Base-by-base conservation (phyloP, 2,113 vertebrate species). In the Nettapus auritus region DNA sequence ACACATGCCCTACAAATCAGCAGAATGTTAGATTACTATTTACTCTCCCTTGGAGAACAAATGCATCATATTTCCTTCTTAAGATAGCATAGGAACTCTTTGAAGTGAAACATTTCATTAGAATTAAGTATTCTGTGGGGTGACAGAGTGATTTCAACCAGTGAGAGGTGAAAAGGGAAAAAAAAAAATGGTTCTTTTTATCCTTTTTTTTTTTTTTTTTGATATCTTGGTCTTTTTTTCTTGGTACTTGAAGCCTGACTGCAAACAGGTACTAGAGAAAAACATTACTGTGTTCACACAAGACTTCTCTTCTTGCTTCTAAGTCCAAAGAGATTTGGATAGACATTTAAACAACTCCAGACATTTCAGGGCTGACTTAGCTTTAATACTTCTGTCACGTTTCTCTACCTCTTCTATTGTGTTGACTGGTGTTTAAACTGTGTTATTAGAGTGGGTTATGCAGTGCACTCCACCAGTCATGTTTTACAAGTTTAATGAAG, bases 401-500 rank as follows among this genome's bases (percentile, higher is more conserved):
- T 95, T 91, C 89, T 70, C 79, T 91, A 42, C 67, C 67, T 93
- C 52, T 82, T 73, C 87, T 82, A 0, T 89, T 82, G 67, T 77
- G 53, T 59, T 91, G 87, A 55, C 50, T 85, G 68, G 38, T 89
- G n/a, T 92, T 92, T 95, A 73, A 95, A 89, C 66, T 34, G 40
- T 93, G 82, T 79, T 93, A 46, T 91, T 85, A 94, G 84, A 70
- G 46, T 25, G 44, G 84, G 78, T 66, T 94, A 89, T 7, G 14
- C 38, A 26, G 71, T 80, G 75, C 84, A 70, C 57, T 82, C 63
- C 19, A 52, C 82, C 75, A 82, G 38, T 82, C 66, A 50, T 40
- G 70, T 88, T 96, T 89, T 94, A 88, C 80, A 93, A 94, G 55
- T 82, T 92, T 89, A 89, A 93, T 59, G 91, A 94, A 92, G 87